Percentiles rank a stretch among this genome's conserved stretches.
Evolutionary conservation across 1,140 invertebrate genomes (phyloP).

Genomic region (Orchestia grillus): DNA sequence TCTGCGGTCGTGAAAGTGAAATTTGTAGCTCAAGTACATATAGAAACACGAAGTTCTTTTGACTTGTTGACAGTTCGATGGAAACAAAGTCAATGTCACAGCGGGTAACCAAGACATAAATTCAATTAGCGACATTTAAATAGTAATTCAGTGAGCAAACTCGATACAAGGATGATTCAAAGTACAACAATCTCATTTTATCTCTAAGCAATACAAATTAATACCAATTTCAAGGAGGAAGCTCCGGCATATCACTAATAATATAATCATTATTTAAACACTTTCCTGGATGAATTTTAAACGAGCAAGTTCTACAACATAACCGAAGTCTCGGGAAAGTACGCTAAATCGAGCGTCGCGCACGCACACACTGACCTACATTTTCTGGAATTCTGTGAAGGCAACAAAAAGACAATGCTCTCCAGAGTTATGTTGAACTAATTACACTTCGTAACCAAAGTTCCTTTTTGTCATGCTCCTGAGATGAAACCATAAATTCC

Average conservation of each 20-base stretch:
- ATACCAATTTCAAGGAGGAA: neutral
- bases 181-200: neutral
- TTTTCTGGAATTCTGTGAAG: no score
- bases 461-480: no score
- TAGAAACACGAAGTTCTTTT: neutral
- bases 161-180: neutral
- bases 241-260: neutral
- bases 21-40: neutral
- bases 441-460: no score
- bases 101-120: neutral
- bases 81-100: neutral
- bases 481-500: no score
- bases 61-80: neutral
- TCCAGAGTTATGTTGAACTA: no score
- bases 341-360: no score
- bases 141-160: neutral
- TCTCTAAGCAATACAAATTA: neutral
- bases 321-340: no score
- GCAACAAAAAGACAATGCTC: no score
- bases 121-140: neutral
- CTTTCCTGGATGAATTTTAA: neutral
- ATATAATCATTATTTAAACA: neutral
- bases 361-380: no score
- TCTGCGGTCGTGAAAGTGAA: neutral
- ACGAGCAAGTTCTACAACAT: no score